phyloP scores from a whole-genome alignment of 2,797 vertebrate species.

The Antennarius maculatus region DNA sequence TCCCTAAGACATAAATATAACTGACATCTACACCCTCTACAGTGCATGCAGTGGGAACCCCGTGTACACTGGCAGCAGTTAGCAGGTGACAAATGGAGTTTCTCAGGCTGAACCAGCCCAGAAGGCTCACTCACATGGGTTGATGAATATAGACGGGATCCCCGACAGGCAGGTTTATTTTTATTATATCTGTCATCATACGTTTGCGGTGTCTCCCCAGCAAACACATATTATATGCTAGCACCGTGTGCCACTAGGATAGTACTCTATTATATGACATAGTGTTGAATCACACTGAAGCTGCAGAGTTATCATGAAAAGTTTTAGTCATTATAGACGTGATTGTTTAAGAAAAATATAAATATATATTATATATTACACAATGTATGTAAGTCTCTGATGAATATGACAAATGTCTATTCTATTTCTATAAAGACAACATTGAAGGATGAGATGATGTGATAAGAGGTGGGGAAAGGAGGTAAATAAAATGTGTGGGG shows the following conservation, averaged over 20 bases:
- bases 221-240: slow-evolving; percentile 39
- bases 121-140: slow-evolving; percentile 89
- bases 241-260: too few relatives aligned
- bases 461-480: too few relatives aligned
- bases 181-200: slow-evolving; percentile 84
- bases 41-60: slow-evolving; percentile 80
- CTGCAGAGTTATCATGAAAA: slow-evolving; percentile 8
- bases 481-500: not conserved
- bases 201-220: slow-evolving; percentile 48
- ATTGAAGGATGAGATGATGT: not conserved
- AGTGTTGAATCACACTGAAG: slow-evolving; percentile 47
- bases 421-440: slow-evolving; percentile 30
- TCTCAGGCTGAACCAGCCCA: slow-evolving; percentile 84
- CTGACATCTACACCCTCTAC: slow-evolving; percentile 82
- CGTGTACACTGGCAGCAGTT: slow-evolving; percentile 89
- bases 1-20: slow-evolving; percentile 63
- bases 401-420: slow-evolving; percentile 20
- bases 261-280: not conserved
- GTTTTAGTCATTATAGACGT: slow-evolving; percentile 57
- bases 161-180: slow-evolving; percentile 87
- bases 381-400: slow-evolving; percentile 55
- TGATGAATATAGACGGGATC: slow-evolving; percentile 92
- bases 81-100: slow-evolving; percentile 97
- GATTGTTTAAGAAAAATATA: slow-evolving; percentile 58
- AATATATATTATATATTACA: too few relatives aligned